Conservation (phyloP, 2,113 vertebrate genomes). For the Triplophysa rosa region DNA sequence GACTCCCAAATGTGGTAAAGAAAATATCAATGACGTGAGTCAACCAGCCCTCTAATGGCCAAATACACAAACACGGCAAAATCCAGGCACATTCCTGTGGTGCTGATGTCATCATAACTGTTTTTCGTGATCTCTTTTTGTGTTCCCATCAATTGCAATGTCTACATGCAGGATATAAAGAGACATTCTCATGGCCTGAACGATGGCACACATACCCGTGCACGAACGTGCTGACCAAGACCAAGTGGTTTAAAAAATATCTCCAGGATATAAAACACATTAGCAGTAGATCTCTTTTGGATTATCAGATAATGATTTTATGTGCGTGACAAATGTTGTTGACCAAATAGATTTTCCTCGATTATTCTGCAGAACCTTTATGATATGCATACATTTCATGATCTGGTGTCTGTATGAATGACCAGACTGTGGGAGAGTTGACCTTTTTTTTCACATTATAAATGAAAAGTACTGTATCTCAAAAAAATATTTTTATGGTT, state of each 20-base stretch:
- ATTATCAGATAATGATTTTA: too few species aligned
- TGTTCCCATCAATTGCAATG: not conserved
- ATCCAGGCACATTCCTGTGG: constrained; percentile 12
- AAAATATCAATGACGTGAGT: constrained; percentile 28
- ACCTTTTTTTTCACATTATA: not conserved
- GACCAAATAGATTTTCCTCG: not conserved
- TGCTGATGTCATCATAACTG: constrained; percentile 13
- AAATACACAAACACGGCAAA: not conserved
- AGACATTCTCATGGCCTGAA: constrained; percentile 41
- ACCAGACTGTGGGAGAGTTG: constrained; percentile 49
- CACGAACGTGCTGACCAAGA: not conserved
- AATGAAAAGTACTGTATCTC: too few species aligned
- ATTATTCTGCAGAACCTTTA: too few species aligned
- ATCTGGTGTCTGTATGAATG: constrained; percentile 17
- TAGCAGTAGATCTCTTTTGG: too few species aligned
- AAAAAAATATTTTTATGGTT: too few species aligned
- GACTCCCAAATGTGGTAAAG: not conserved
- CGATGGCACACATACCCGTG: not conserved
- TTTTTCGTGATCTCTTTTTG: constrained; percentile 21
- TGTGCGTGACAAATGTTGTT: not conserved
- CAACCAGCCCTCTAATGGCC: constrained; percentile 49
- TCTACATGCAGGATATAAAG: constrained; percentile 5
- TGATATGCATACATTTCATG: not conserved
- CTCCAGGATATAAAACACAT: not conserved
- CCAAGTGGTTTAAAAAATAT: not conserved